Percentiles rank a stretch among this genome's conserved stretches.
Evolutionary conservation across 2,888 invertebrate species (phyloP).

Genomic region (Leucoptera coffeella): DNA sequence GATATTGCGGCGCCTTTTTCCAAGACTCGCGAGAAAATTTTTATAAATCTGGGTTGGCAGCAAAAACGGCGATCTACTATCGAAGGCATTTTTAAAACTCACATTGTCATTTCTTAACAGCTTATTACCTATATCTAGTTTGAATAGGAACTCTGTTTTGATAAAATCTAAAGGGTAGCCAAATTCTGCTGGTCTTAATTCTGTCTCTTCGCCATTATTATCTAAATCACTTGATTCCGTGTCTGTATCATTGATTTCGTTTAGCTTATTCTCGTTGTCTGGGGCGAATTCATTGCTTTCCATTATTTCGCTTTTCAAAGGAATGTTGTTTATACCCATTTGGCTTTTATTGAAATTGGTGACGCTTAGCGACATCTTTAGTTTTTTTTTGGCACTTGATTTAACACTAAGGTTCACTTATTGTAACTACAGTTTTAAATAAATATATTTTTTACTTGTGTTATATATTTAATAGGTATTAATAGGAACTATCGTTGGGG

Average conservation of each 20-base stretch:
- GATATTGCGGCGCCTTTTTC: conserved; percentile 36
- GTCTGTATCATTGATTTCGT: conserved; percentile 23
- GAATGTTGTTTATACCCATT: conserved; percentile 34
- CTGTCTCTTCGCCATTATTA: conserved; percentile 25
- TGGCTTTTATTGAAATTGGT: too few species aligned
- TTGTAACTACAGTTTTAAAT: conserved; percentile 15
- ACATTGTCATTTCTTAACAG: conserved; percentile 36
- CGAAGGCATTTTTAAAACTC: conserved; percentile 31
- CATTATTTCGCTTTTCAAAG: conserved; percentile 41
- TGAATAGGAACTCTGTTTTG: conserved; percentile 44
- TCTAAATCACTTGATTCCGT: conserved; percentile 40
- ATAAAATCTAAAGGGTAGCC: conserved; percentile 45
- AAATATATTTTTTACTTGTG: conserved; percentile 42
- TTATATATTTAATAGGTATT: conserved; percentile 45
- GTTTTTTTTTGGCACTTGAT: conserved; percentile 5
- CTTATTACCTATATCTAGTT: conserved; percentile 29
- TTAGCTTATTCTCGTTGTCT: conserved; percentile 21
- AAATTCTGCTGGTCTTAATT: conserved; percentile 18
- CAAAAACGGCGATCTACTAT: conserved; percentile 49
- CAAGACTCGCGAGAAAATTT: conserved; percentile 64
- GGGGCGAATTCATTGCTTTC: conserved; percentile 18
- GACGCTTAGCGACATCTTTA: conserved; percentile 34
- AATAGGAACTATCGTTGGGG: conserved; percentile 54
- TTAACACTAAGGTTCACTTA: conserved; percentile 14
- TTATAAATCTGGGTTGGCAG: conserved; percentile 75